Evolutionary conservation across 1,140 invertebrate species (phyloP), one percentile per base, ranked within the genome.

Genomic region (Cataglyphis hispanica): DNA sequence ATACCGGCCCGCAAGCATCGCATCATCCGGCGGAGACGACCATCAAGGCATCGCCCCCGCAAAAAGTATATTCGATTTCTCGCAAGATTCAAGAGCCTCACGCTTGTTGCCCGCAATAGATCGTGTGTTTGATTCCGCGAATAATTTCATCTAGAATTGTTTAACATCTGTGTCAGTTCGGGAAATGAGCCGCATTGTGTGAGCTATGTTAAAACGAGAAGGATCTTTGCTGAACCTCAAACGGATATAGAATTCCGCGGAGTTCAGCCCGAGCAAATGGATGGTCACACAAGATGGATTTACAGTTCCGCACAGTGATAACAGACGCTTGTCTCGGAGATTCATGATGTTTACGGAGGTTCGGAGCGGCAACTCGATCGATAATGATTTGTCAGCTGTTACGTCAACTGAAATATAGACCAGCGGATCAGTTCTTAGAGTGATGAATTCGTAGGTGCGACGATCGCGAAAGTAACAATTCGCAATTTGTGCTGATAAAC

Each of bases 31-130:
- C 89, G 43, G 91, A 76, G 63, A 80, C 90, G 1, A 46, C 89
- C 40, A 86, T 93, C 8, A 61, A 88, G 43, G 64, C 91, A 64
- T 86, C 80, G 0, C 74, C 92, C 1, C 85, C 93, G 10, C 85
- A 89, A 11, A 91, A 93, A 27, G 90, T 95, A 72, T 95, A 93
- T 61, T 94, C 94, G 7, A 95, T 95, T 70, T 94, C 94, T 2
- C 92, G 92, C 50, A 94, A 91, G 37, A 86, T 91, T 31, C 91
- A 92, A 67, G 91, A 64, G 22, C 66, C 91, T 27, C 80, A 50
- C 27, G 89, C 86, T 61, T 91, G 86, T 84, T 92, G 90, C 76
- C 90, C 89, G 10, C 89, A 91, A 72, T 93, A 90, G 78, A 74
- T 13, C 13, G 11, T 34, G 53, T 25, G 10, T 70, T 40, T 31